Percentiles rank a stretch among this genome's conserved stretches.
Evolutionary conservation across 2,888 invertebrate species (phyloP).

Genomic region (Tenthredo amoena): DNA sequence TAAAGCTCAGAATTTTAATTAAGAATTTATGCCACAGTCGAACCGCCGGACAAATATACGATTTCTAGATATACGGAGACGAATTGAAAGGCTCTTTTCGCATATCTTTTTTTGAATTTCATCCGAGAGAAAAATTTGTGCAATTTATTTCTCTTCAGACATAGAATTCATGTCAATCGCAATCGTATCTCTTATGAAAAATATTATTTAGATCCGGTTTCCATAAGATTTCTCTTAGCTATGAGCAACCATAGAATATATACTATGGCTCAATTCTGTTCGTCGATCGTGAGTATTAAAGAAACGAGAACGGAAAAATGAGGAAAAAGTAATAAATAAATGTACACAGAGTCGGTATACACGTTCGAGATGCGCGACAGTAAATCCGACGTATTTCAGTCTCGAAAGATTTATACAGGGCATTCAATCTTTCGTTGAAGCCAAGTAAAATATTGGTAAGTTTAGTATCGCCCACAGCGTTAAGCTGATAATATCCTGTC

Average conservation of each 20-base stretch:
- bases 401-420: conserved; percentile 27
- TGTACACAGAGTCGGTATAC: neutral
- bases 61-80: too few relatives aligned
- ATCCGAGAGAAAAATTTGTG: neutral
- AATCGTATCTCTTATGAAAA: too few relatives aligned
- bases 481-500: conserved; percentile 65
- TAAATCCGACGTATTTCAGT: conserved; percentile 31
- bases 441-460: conserved; percentile 59
- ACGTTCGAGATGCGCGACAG: neutral
- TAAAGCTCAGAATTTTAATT: neutral
- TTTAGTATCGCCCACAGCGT: conserved; percentile 57
- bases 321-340: neutral
- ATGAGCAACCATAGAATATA: neutral
- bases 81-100: too few relatives aligned
- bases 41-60: too few relatives aligned
- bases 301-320: neutral
- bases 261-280: neutral
- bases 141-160: neutral
- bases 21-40: neutral
- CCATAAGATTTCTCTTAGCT: neutral
- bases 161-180: neutral
- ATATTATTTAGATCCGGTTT: too few relatives aligned
- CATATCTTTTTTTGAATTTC: neutral
- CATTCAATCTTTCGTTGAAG: conserved; percentile 46
- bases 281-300: neutral